Evolutionary conservation across 2,888 invertebrate species (phyloP).

Genomic region (Diploptera punctata): DNA sequence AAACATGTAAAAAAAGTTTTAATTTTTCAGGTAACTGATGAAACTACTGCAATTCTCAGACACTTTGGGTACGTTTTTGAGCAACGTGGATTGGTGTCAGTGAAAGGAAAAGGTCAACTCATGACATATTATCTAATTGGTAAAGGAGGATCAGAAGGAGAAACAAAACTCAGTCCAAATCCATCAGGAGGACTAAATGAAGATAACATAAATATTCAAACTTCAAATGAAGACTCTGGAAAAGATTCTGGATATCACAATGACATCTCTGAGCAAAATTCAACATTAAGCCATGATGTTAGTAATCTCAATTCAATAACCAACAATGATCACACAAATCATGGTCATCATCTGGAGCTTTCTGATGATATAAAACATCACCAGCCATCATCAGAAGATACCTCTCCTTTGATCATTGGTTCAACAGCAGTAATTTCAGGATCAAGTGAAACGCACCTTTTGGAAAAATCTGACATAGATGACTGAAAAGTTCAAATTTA

Average conservation of each 20-base stretch:
- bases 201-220: not conserved
- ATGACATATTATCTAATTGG: constrained; percentile 90
- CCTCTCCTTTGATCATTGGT: constrained; percentile 16
- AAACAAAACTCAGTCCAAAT: not conserved
- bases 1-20: too few relatives aligned
- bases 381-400: constrained; percentile 23
- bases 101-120: constrained; percentile 96
- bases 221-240: not conserved
- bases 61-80: constrained; percentile 92
- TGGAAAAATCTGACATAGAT: constrained; percentile 10
- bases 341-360: not conserved
- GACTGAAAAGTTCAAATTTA: not conserved
- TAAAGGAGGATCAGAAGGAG: constrained; percentile 51
- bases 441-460: constrained; percentile 12
- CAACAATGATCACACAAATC: not conserved
- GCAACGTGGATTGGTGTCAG: constrained; percentile 92
- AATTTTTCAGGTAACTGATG: constrained; percentile 86
- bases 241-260: not conserved
- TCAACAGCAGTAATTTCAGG: constrained; percentile 9
- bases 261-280: not conserved
- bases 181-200: not conserved
- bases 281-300: not conserved
- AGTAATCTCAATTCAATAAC: not conserved
- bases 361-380: constrained; percentile 14
- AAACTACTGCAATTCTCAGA: constrained; percentile 88